These are phyloP conservation scores for Amphipyra berbera DNA, from an alignment of 2,888 invertebrate genomes.

Conservation along the genomic window DNA sequence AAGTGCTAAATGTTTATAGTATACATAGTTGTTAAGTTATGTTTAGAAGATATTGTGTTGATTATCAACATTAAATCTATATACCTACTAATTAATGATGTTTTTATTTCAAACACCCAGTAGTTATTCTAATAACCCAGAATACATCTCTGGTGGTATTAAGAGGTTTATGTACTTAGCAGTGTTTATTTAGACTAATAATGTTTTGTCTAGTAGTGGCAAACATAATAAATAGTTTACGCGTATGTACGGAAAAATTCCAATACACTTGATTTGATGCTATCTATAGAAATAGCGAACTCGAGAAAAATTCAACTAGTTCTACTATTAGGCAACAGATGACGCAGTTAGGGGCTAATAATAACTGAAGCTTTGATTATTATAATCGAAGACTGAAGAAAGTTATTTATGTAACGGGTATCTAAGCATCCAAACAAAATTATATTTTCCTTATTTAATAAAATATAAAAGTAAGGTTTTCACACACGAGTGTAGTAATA, in stretches of 20 bases:
- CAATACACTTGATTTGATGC: not conserved
- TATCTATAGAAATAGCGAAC: not conserved
- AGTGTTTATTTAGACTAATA: not conserved
- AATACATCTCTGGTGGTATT: no score
- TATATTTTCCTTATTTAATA: no score
- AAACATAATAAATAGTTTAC: not conserved
- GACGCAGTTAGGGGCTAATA: no score
- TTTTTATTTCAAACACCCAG: slow-evolving; percentile 23
- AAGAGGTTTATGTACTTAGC: no score
- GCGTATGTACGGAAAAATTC: not conserved
- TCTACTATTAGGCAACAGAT: not conserved
- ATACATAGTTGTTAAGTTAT: slow-evolving; percentile 41
- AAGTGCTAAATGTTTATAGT: slow-evolving; percentile 45
- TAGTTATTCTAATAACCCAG: no score
- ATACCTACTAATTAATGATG: slow-evolving; percentile 17
- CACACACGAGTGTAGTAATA: no score
- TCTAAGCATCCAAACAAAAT: no score
- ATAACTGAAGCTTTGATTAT: no score
- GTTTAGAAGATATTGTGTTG: slow-evolving; percentile 49
- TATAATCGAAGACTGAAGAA: no score
- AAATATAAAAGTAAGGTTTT: no score
- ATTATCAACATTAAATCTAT: slow-evolving; percentile 65
- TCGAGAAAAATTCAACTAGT: not conserved
- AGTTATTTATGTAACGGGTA: no score
- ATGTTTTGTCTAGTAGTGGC: not conserved